These are phyloP conservation scores for Melopsittacus undulatus DNA, from an alignment of 2,797 vertebrate genomes.

Conservation along the genomic window DNA sequence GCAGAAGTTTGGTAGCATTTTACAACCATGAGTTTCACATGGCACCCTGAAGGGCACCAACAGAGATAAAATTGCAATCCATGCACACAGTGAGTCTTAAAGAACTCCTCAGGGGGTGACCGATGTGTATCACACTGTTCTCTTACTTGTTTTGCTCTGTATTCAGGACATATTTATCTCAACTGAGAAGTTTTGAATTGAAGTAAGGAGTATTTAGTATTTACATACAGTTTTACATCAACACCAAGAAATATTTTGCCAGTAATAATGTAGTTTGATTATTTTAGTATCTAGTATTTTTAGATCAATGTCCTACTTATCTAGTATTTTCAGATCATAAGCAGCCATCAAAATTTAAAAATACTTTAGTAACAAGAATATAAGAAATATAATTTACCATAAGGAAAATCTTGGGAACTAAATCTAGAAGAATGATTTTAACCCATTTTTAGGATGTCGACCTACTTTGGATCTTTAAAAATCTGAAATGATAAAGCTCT, in stretches of 20 bases:
- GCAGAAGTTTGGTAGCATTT: neutral
- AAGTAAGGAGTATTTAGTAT: neutral
- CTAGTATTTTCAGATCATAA: neutral
- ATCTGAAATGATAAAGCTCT: neutral
- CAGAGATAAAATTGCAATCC: neutral
- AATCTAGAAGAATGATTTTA: neutral
- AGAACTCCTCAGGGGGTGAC: too few relatives aligned
- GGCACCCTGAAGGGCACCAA: neutral
- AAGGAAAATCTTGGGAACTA: neutral
- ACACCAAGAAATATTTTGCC: neutral
- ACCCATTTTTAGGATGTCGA: neutral
- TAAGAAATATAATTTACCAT: neutral
- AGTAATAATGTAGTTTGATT: neutral
- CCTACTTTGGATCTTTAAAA: neutral
- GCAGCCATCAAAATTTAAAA: neutral
- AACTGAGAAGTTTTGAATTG: neutral
- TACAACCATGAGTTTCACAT: fast-evolving
- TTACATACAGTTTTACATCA: neutral
- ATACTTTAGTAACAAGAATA: neutral
- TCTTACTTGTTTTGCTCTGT: neutral
- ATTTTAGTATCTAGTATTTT: neutral
- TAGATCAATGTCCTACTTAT: neutral
- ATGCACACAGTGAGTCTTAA: neutral
- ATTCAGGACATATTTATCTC: neutral
- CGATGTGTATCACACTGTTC: fast-evolving